phyloP scores from a whole-genome alignment of 2,888 invertebrate genomes.

The Urechis unicinctus region DNA sequence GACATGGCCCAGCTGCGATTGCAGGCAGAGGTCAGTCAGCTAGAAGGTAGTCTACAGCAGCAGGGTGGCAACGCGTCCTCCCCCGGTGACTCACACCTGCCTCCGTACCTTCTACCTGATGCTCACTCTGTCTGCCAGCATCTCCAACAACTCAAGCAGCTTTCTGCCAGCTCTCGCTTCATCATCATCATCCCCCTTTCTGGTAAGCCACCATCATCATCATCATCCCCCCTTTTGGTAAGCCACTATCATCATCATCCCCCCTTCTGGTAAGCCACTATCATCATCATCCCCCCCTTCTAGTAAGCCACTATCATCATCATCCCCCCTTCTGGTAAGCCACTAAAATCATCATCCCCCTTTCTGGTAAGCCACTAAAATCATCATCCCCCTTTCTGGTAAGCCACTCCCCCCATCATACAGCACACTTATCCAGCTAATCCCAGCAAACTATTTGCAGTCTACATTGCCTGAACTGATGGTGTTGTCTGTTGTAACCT shows the following conservation, averaged over 20 bases:
- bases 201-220: background rate
- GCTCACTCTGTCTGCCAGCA: constrained; percentile 72
- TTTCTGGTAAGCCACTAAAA: background rate
- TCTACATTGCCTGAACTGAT: too few species aligned
- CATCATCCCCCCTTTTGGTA: too few species aligned
- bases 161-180: constrained; percentile 76
- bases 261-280: constrained; percentile 40
- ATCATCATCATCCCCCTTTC: constrained; percentile 72
- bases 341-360: constrained; percentile 69
- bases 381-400: too few species aligned
- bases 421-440: too few species aligned
- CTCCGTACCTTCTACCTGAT: constrained; percentile 84
- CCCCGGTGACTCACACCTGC: constrained; percentile 53
- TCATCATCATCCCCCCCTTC: too few species aligned
- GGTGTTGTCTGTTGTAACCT: too few species aligned
- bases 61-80: constrained; percentile 10
- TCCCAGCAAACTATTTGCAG: too few species aligned
- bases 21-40: constrained; percentile 72
- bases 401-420: too few species aligned
- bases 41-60: constrained; percentile 59
- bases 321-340: constrained; percentile 58
- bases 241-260: constrained; percentile 83
- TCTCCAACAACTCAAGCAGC: constrained; percentile 71
- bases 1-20: constrained; percentile 87
- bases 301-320: too few species aligned